Evolutionary conservation across 2,888 invertebrate genomes (phyloP).

Genomic region (Trachelus stipa): DNA sequence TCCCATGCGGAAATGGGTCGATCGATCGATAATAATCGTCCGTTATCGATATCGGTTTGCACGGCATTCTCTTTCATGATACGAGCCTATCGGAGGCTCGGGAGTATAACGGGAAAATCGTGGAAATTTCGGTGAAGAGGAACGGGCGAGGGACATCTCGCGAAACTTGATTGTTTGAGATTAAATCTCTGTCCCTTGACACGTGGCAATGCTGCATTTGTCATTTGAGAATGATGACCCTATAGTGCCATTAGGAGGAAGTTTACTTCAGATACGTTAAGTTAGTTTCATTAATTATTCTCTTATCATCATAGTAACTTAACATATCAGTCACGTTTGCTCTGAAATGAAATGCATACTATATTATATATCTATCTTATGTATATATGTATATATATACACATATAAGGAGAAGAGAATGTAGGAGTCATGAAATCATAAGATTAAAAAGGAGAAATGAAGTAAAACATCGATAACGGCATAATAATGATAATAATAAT

Average conservation of each 20-base stretch:
- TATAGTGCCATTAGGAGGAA: not conserved
- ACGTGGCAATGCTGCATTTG: not conserved
- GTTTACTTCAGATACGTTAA: not conserved
- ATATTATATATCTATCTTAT: too few species aligned
- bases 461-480: too few species aligned
- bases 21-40: not conserved
- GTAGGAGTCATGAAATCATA: too few species aligned
- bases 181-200: not conserved
- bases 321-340: not conserved
- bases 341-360: not conserved
- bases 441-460: too few species aligned
- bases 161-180: not conserved
- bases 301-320: not conserved
- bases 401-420: too few species aligned
- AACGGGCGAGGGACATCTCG: not conserved
- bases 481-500: too few species aligned
- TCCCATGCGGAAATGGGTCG: not conserved
- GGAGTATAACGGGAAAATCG: not conserved
- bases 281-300: constrained; percentile 4
- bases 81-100: not conserved
- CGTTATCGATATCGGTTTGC: not conserved
- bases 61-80: not conserved
- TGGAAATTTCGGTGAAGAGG: not conserved
- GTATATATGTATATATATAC: too few species aligned
- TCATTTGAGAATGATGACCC: not conserved